These are phyloP conservation scores for Helleia helle DNA, from an alignment of 2,888 invertebrate genomes.

Conservation along the genomic window DNA sequence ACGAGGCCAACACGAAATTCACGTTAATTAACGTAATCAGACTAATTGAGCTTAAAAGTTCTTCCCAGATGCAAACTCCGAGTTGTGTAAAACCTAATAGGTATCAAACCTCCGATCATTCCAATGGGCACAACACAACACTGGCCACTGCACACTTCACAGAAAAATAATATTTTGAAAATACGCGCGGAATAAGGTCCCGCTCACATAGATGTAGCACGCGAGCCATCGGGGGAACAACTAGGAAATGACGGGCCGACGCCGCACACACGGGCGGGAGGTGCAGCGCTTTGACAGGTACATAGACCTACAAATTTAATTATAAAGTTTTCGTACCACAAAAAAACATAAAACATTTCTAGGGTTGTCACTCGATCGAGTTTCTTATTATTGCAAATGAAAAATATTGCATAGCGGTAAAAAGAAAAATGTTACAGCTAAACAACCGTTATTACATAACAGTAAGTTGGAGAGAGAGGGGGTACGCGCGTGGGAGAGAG, in stretches of 20 bases:
- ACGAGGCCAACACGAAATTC: too few species aligned
- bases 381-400: conserved; percentile 29
- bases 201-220: conserved; percentile 66
- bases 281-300: conserved; percentile 54
- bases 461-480: conserved; percentile 44
- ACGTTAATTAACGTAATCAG: too few species aligned
- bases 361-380: too few species aligned
- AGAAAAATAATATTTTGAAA: conserved; percentile 35
- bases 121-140: conserved; percentile 28
- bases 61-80: too few species aligned
- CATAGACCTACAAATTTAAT: conserved; percentile 31
- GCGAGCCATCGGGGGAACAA: conserved; percentile 65
- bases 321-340: not conserved
- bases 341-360: too few species aligned
- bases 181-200: conserved; percentile 63
- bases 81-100: conserved; percentile 28
- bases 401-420: conserved; percentile 44
- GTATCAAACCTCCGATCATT: conserved; percentile 27
- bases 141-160: conserved; percentile 28
- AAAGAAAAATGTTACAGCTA: conserved; percentile 66
- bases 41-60: too few species aligned
- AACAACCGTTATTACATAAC: conserved; percentile 73
- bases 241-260: conserved; percentile 63
- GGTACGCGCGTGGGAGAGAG: conserved; percentile 39
- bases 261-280: conserved; percentile 38